A percentile compares a stretch with the other conserved stretches of the same genome.
Evolutionary conservation across 2,888 invertebrate species (phyloP).

Genomic region (Cephus nigrinus): DNA sequence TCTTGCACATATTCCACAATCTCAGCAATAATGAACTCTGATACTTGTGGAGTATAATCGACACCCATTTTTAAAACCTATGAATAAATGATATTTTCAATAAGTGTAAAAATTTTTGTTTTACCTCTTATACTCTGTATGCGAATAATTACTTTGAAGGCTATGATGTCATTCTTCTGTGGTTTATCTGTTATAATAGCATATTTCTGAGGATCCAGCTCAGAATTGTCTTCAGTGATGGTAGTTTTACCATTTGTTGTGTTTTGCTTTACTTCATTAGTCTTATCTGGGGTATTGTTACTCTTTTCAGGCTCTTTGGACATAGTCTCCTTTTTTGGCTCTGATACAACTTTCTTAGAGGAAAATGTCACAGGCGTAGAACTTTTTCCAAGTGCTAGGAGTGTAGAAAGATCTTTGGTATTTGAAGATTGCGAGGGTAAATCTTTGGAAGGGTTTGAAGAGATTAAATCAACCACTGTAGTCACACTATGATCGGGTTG

Average conservation of each 20-base stretch:
- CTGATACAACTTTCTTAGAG: slow-evolving; percentile 19
- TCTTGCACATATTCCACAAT: slow-evolving; percentile 38
- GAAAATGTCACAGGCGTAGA: slow-evolving; percentile 47
- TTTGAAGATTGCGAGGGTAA: slow-evolving; percentile 6
- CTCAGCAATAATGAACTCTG: slow-evolving; percentile 58
- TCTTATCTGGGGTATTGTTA: neutral
- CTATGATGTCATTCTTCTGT: slow-evolving; percentile 35
- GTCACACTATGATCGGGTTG: neutral
- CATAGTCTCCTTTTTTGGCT: neutral
- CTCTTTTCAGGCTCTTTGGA: neutral
- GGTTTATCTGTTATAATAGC: slow-evolving; percentile 23
- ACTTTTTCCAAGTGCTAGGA: slow-evolving; percentile 45
- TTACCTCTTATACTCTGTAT: neutral
- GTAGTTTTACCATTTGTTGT: neutral
- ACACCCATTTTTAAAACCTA: slow-evolving; percentile 61
- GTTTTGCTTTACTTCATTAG: neutral
- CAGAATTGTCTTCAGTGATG: neutral
- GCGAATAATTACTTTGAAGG: slow-evolving; percentile 38
- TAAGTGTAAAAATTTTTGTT: neutral
- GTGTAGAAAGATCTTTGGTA: slow-evolving; percentile 31
- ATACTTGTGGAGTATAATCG: slow-evolving; percentile 64
- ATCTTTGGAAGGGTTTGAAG: slow-evolving; percentile 6
- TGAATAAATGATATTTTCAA: slow-evolving; percentile 20
- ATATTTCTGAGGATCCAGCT: slow-evolving; percentile 17
- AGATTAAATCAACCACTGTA: slow-evolving; percentile 5